A percentile compares a stretch with the other conserved stretches of the same genome.
These are phyloP conservation scores for Drosophila anomalata DNA, from an alignment of 2,888 invertebrate species.

Conservation along the genomic window DNA sequence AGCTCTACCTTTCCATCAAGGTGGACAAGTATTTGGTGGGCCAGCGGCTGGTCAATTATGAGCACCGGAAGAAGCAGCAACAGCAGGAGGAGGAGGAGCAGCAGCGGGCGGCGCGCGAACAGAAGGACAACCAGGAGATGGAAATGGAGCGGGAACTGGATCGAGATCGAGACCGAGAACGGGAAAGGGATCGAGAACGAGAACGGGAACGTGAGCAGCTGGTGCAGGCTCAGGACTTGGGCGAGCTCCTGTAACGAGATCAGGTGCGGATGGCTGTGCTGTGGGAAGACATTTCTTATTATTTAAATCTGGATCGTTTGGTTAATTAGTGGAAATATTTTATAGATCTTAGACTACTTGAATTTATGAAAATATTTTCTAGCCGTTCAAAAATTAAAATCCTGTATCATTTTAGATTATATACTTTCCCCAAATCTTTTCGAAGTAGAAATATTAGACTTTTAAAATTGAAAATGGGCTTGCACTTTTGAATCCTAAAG, in stretches of 20 bases:
- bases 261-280: conserved; percentile 23
- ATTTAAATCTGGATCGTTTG: not conserved
- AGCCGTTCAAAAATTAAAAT: conserved; percentile 1
- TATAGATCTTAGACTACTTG: not conserved
- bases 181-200: conserved; percentile 24
- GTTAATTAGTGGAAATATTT: conserved; percentile 1
- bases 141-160: conserved; percentile 40
- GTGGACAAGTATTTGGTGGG: conserved; percentile 99
- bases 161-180: conserved; percentile 12
- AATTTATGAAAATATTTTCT: not conserved
- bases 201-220: conserved; percentile 35
- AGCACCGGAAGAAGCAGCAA: conserved; percentile 89
- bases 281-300: conserved; percentile 6
- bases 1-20: conserved; percentile 98
- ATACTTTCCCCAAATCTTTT: not conserved
- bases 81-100: conserved; percentile 56
- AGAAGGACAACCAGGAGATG: conserved; percentile 61
- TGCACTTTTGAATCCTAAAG: too few relatives aligned
- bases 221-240: conserved; percentile 29
- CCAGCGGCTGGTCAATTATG: conserved; percentile 98
- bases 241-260: conserved; percentile 29
- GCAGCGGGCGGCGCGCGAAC: conserved; percentile 68
- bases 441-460: too few relatives aligned
- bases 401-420: not conserved
- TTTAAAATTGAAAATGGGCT: too few relatives aligned